Conservation (phyloP, 2,797 vertebrate species). For the Poecile montanus region DNA sequence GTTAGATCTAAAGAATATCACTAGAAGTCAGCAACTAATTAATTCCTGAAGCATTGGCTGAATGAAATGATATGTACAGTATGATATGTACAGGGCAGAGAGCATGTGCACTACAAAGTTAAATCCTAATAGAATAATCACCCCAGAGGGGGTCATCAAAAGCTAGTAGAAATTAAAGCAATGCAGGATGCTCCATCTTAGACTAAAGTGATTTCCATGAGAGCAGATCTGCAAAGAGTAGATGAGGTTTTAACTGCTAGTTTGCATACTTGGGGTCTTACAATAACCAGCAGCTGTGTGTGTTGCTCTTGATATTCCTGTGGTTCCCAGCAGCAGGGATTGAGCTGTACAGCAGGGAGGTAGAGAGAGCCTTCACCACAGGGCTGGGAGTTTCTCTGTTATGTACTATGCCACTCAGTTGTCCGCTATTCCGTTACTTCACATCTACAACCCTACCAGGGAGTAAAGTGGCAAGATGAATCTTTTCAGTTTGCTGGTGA, state of each 20-base stretch:
- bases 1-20: not conserved
- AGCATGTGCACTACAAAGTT: not conserved
- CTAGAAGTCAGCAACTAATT: not conserved
- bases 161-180: not conserved
- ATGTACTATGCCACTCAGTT: not conserved
- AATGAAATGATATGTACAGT: not conserved
- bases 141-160: not conserved
- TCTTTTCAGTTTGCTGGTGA: not conserved
- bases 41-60: not conserved
- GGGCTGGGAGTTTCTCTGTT: not conserved
- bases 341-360: not conserved
- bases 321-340: not conserved
- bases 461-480: not conserved
- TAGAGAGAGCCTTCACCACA: not conserved
- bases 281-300: not conserved
- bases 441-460: not conserved
- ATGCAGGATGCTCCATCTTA: not conserved
- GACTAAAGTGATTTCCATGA: not conserved
- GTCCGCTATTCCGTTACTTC: not conserved
- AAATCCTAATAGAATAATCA: not conserved
- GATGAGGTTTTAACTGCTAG: not conserved
- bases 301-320: not conserved
- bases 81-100: fast-evolving
- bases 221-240: not conserved
- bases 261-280: not conserved